A percentile compares a stretch with the other conserved stretches of the same genome.
Conservation (phyloP, 2,888 invertebrate genomes). For the Mamestra brassicae region DNA sequence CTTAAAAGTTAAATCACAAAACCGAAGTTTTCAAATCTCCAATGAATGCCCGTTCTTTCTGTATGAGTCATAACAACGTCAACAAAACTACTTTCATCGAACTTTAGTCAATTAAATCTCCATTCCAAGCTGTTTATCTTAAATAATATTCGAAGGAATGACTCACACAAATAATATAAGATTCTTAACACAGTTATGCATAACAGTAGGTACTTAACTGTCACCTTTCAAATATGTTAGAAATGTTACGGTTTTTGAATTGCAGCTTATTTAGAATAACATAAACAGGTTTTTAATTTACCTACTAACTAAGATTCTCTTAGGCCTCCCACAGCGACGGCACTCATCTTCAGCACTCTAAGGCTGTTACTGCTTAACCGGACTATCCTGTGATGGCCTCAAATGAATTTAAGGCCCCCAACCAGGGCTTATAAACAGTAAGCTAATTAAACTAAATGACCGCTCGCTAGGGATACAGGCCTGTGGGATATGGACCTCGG, state of each 20-base stretch:
- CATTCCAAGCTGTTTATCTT: constrained; percentile 16
- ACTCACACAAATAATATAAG: constrained; percentile 23
- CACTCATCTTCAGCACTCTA: no score
- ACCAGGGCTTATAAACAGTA: no score
- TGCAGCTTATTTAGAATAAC: background rate
- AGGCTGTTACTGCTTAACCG: no score
- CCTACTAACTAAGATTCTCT: no score
- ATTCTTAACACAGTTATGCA: constrained; percentile 17
- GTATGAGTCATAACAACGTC: background rate
- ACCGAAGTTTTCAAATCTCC: background rate
- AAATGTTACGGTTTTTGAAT: constrained; percentile 21
- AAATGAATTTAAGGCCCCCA: no score
- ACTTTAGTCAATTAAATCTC: background rate
- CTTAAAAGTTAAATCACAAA: background rate
- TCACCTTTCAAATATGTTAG: constrained; percentile 13
- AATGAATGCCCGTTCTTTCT: no score
- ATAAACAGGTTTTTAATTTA: no score
- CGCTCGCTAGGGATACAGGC: no score
- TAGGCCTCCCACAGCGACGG: no score
- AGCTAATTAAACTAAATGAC: no score
- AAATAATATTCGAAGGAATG: constrained; percentile 7
- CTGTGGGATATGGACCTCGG: no score
- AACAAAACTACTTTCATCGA: constrained; percentile 13
- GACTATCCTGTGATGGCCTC: no score
- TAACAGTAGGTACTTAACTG: constrained; percentile 20